Conservation (phyloP, 2,113 vertebrate genomes). For the Takifugu bimaculatus region DNA sequence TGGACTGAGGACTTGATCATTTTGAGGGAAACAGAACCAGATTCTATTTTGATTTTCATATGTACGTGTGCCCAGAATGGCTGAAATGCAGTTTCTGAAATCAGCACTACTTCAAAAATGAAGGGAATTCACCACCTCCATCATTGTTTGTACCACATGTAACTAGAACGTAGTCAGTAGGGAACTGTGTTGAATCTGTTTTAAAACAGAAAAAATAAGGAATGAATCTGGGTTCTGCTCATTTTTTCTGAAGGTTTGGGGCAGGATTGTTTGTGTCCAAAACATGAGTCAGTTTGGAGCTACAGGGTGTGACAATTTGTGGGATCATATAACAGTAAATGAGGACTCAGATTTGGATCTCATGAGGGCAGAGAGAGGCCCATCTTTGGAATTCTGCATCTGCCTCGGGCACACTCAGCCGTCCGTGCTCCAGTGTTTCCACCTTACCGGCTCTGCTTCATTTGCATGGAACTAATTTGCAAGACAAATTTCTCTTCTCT, state of each 20-base stretch:
- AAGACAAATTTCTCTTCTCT: constrained; percentile 77
- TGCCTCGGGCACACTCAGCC: constrained; percentile 28
- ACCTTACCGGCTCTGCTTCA: constrained; percentile 29
- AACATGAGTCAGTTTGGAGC: constrained; percentile 13
- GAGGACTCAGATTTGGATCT: constrained; percentile 20
- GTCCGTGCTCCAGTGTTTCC: constrained; percentile 28
- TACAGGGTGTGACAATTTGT: background rate
- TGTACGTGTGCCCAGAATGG: no score
- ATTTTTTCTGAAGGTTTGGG: background rate
- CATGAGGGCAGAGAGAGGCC: background rate
- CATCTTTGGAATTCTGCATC: constrained; percentile 16
- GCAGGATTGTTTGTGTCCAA: background rate
- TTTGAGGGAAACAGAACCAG: no score
- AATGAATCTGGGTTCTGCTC: constrained; percentile 1
- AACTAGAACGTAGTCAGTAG: no score
- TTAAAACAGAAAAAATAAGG: background rate
- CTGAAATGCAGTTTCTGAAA: no score
- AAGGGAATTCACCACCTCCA: no score
- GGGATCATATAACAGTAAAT: constrained; percentile 12
- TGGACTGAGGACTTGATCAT: no score
- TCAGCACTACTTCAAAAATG: no score
- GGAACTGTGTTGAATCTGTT: no score
- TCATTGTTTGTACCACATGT: no score
- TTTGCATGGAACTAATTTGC: constrained; percentile 88
- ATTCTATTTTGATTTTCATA: no score